These are phyloP conservation scores for Brachynemurus nebulosus DNA, from an alignment of 2,888 invertebrate genomes.

Conservation along the genomic window DNA sequence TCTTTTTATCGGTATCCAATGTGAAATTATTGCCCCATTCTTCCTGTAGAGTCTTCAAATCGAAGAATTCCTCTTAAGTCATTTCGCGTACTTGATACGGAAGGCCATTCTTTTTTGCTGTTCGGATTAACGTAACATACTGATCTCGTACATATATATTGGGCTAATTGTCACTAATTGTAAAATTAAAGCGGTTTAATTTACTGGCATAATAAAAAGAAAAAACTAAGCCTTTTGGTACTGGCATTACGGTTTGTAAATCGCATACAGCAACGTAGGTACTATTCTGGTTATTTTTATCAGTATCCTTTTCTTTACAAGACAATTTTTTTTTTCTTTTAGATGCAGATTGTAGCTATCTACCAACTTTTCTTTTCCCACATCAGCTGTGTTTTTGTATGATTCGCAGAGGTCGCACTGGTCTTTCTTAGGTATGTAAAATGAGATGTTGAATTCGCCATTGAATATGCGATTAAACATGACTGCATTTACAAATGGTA, in stretches of 20 bases:
- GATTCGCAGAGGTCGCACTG: slow-evolving; percentile 16
- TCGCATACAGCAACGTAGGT: slow-evolving; percentile 12
- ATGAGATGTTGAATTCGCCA: slow-evolving; percentile 14
- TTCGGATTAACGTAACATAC: slow-evolving; percentile 11
- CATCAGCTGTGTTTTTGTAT: slow-evolving; percentile 13
- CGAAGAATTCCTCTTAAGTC: slow-evolving; percentile 11
- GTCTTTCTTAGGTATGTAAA: slow-evolving; percentile 16
- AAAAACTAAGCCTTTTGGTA: slow-evolving; percentile 16
- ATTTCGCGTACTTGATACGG: slow-evolving; percentile 12
- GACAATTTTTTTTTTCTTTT: slow-evolving; percentile 4
- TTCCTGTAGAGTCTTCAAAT: slow-evolving; percentile 14
- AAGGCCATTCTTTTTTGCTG: slow-evolving; percentile 11
- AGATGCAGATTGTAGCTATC: slow-evolving; percentile 4
- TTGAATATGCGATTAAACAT: slow-evolving; percentile 15
- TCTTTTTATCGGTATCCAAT: slow-evolving; percentile 4
- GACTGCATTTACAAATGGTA: slow-evolving; percentile 12
- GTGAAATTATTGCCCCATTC: slow-evolving; percentile 10
- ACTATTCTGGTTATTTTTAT: slow-evolving; percentile 1
- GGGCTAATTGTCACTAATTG: slow-evolving; percentile 17
- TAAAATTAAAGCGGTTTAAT: slow-evolving; percentile 18
- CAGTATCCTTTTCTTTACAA: slow-evolving; percentile 4
- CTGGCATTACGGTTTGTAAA: slow-evolving; percentile 16
- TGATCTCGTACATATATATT: slow-evolving; percentile 12
- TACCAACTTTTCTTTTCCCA: slow-evolving; percentile 14
- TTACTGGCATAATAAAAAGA: slow-evolving; percentile 15